Base-by-base conservation (phyloP, 2,888 invertebrate species). In the Tenthredo notha region DNA sequence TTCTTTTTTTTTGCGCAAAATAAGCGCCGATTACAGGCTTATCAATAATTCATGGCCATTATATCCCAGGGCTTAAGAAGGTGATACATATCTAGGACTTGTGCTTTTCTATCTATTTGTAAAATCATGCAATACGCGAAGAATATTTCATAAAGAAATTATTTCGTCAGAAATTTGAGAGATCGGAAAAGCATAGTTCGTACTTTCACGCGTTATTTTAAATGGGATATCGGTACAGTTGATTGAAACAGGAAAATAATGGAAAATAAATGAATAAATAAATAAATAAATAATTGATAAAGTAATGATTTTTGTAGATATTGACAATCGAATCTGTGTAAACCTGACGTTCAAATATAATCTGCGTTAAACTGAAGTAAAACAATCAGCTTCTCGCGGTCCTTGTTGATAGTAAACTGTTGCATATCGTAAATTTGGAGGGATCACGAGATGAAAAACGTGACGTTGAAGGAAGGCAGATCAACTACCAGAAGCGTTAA, bases 401-500 rank as follows among this genome's bases (percentile, higher is more conserved):
- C 40, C n/a, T 15, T 12, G 72, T 40, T 40, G 72, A 40, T 37
- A 9, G 7, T 43, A 43, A 43, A 72, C 50, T 29, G 50, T 29
- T 50, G 21, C 33, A 50, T 54, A 33, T 54, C 33, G 54, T 77
- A 50, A 7, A 33, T 29, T 29, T 10, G 18, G 1, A 54, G 29
- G 33, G 47, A 29, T n/a, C 3, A 3, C 5, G 21, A 12, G 70
- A n/a, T 37, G 70, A 37, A 40, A 50, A 47, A 75, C 47, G 37
- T 33, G 80, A 61, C 9, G 58, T 61, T 80, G 80, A 80, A 18
- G 61, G 4, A 61, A 80, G 40, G 25, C 80, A 80, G 80, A 80
- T 80, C 80, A 65, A 61, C 80, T 40, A 65, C 37, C 61, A 80
- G 80, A 80, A 37, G 61, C 33, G 50, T 29, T 77, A 77, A 80